These are phyloP conservation scores for Stomorhina lunata DNA, from an alignment of 2,888 invertebrate genomes.

Conservation along the genomic window DNA sequence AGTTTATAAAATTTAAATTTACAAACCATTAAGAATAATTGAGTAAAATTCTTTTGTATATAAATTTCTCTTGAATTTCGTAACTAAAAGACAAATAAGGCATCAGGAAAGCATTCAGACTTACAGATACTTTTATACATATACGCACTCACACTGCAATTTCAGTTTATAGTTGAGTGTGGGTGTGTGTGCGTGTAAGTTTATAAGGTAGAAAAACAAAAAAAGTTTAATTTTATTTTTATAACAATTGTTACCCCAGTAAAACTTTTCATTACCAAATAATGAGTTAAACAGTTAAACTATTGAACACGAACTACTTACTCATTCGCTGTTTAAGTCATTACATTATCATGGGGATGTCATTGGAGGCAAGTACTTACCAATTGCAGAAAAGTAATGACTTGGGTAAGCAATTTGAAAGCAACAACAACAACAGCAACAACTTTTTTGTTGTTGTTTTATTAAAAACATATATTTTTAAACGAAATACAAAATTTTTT, in stretches of 20 bases:
- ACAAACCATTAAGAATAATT: conserved; percentile 57
- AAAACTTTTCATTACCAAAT: not conserved
- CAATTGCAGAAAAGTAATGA: no score
- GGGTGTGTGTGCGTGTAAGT: not conserved
- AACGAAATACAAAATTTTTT: no score
- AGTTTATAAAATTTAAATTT: conserved; percentile 55
- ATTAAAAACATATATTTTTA: no score
- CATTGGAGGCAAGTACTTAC: no score
- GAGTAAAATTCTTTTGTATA: conserved; percentile 37
- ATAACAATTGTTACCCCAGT: not conserved
- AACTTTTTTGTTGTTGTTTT: no score
- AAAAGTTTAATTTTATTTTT: conserved; percentile 5
- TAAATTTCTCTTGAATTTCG: not conserved
- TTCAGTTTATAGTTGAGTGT: not conserved
- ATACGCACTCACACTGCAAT: not conserved
- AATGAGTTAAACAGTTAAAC: no score
- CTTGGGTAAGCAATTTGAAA: no score
- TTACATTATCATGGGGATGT: no score
- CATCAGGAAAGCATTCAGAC: not conserved
- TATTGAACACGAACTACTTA: no score
- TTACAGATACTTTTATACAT: not conserved
- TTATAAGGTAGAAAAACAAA: not conserved
- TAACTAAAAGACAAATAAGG: not conserved
- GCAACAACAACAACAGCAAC: no score
- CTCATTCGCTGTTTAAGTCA: no score